phyloP scores from a whole-genome alignment of 2,113 vertebrate genomes.

The Vidua macroura region DNA sequence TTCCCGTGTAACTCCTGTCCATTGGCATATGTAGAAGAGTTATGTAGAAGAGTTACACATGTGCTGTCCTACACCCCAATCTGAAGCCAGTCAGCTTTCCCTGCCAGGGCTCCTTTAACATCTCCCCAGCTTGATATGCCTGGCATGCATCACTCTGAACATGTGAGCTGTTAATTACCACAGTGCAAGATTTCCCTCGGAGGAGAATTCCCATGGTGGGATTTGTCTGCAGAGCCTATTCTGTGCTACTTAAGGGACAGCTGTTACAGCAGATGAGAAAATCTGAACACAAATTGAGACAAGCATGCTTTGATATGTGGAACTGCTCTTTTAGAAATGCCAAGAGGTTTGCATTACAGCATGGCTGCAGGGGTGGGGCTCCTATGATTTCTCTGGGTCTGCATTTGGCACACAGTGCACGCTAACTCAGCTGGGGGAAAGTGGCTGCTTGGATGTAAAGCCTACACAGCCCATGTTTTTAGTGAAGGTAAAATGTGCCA shows the following conservation, averaged over 20 bases:
- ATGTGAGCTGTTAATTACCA: constrained; percentile 42
- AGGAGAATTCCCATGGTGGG: constrained; percentile 44
- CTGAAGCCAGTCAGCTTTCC: background rate
- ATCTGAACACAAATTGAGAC: constrained; percentile 33
- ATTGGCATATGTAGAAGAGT: background rate
- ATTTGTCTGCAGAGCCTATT: background rate
- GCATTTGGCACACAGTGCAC: background rate
- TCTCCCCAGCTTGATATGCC: background rate
- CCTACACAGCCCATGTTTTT: background rate
- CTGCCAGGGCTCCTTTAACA: background rate
- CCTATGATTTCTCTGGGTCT: background rate
- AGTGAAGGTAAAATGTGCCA: background rate
- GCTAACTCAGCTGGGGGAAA: background rate
- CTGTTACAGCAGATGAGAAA: constrained; percentile 55
- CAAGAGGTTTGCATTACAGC: constrained; percentile 12
- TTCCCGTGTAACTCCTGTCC: background rate
- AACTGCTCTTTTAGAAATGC: constrained; percentile 27
- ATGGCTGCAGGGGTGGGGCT: background rate
- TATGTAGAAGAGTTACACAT: background rate
- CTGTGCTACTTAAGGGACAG: constrained; percentile 28
- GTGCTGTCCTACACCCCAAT: background rate
- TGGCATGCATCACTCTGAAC: background rate
- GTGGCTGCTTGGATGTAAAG: background rate
- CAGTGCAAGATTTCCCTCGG: background rate
- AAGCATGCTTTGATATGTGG: constrained; percentile 18